Evolutionary conservation across 37 sponge, comb jelly and placozoan species (phyloP).

Genomic region (Chondrilla cf. caribensis): DNA sequence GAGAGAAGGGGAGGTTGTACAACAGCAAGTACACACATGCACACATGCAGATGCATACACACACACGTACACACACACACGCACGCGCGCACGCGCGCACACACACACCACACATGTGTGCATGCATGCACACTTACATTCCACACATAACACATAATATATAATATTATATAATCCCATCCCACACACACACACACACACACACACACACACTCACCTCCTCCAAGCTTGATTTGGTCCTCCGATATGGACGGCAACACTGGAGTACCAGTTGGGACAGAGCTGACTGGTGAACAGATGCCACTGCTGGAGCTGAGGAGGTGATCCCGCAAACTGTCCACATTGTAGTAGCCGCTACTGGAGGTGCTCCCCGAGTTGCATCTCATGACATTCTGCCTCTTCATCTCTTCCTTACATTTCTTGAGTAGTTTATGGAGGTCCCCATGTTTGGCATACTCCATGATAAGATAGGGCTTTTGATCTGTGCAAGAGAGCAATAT

Average conservation of each 20-base stretch:
- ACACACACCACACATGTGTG: too few relatives aligned
- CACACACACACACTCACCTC: neutral
- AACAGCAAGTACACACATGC: too few relatives aligned
- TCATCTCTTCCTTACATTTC: conserved; percentile 25
- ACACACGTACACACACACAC: too few relatives aligned
- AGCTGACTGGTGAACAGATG: neutral
- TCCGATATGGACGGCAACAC: neutral
- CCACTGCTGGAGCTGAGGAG: neutral
- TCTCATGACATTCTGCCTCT: neutral
- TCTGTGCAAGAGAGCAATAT: conserved; percentile 2
- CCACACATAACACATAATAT: too few relatives aligned
- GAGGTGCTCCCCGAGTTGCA: neutral
- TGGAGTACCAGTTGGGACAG: neutral
- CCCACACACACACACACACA: too few relatives aligned
- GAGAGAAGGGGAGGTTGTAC: neutral
- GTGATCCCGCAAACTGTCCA: neutral
- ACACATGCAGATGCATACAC: too few relatives aligned
- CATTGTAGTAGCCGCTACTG: neutral
- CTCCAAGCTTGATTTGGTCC: neutral
- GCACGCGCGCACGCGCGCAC: too few relatives aligned
- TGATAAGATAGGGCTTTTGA: conserved; percentile 37
- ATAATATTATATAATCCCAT: too few relatives aligned
- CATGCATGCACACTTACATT: too few relatives aligned
- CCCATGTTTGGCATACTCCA: conserved; percentile 67
- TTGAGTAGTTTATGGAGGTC: conserved; percentile 44